Evolutionary conservation across 2,888 invertebrate species (phyloP).

Genomic region (Dendrolimus pini): DNA sequence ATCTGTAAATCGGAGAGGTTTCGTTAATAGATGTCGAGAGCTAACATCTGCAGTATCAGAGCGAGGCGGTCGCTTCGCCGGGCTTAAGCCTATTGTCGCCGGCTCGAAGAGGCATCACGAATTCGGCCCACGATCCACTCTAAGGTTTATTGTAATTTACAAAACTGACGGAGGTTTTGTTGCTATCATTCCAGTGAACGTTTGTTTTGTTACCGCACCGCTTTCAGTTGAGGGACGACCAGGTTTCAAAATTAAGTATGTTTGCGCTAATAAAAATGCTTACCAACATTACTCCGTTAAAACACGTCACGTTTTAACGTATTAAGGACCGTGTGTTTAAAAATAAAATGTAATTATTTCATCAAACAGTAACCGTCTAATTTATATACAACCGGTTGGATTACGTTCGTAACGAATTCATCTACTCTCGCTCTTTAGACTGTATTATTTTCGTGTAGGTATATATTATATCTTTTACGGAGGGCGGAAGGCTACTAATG

Average conservation of each 20-base stretch:
- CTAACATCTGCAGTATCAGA: conserved; percentile 44
- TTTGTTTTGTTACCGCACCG: conserved; percentile 49
- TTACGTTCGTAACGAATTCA: conserved; percentile 35
- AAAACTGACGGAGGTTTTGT: conserved; percentile 66
- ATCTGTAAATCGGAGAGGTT: conserved; percentile 3
- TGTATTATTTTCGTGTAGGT: conserved; percentile 31
- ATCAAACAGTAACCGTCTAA: background rate
- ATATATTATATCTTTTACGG: conserved; percentile 39
- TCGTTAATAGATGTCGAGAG: conserved; percentile 44
- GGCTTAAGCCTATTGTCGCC: conserved; percentile 60
- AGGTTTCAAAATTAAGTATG: conserved; percentile 26
- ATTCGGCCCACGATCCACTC: conserved; percentile 63
- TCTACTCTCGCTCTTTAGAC: conserved; percentile 33
- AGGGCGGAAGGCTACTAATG: conserved; percentile 58
- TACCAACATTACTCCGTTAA: conserved; percentile 12
- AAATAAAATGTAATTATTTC: conserved; percentile 16
- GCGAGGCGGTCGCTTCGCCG: conserved; percentile 28
- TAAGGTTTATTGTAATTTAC: conserved; percentile 72
- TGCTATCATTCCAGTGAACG: conserved; percentile 50
- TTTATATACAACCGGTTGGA: conserved; percentile 16
- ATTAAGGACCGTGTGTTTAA: conserved; percentile 8
- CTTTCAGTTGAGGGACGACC: conserved; percentile 23
- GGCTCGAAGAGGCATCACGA: conserved; percentile 48
- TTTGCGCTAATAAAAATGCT: conserved; percentile 3
- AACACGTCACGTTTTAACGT: conserved; percentile 12